Base-by-base conservation (phyloP, 2,888 invertebrate species). In the Gisinianus flammeolus region DNA sequence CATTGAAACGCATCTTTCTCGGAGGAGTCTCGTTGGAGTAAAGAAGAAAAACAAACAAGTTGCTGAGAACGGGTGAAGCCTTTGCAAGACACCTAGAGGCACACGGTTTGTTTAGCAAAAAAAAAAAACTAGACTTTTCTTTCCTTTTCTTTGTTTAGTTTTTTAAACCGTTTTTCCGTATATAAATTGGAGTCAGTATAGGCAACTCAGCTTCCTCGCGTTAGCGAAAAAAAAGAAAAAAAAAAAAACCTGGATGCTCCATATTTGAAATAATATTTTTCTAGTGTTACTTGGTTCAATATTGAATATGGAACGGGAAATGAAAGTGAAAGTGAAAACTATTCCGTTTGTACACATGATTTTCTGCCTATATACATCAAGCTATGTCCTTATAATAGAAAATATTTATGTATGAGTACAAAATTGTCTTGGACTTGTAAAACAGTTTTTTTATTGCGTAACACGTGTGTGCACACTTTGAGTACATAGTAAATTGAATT, bases 11-110 rank as follows among this genome's bases (percentile, higher is more conserved):
- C n/a, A n/a, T n/a, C n/a, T n/a, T n/a, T n/a, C n/a, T n/a, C n/a
- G n/a, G n/a, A n/a, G n/a, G n/a, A n/a, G n/a, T n/a, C n/a, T 19
- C 56, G 2, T 6, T 8, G 22, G 24, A 58, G 56, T 6, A n/a
- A 58, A 58, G 22, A n/a, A 58, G 62, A 62, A 62, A 62, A 62
- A 28, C 28, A 62, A 62, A 62, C 62, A 62, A 54, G 62, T 62
- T 62, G 26, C 26, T 62, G 56, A 28, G 62, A 28, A 12, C 3
- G 62, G 16, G 26, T 16, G 28, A 62, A 62, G 62, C 12, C 26
- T 12, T 8, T 62, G 62, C 12, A 62, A 62, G 62, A 62, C 62
- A 62, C 62, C 62, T 26, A 26, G 26, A 62, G 62, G 62, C 62
- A 5, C 16, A 28, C 24, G 2, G 28, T 10, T 24, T 62, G 26